Percentiles rank a stretch among this genome's conserved stretches.
Evolutionary conservation across 2,113 vertebrate species (phyloP).

Genomic region (Psittacula cyanocephala): DNA sequence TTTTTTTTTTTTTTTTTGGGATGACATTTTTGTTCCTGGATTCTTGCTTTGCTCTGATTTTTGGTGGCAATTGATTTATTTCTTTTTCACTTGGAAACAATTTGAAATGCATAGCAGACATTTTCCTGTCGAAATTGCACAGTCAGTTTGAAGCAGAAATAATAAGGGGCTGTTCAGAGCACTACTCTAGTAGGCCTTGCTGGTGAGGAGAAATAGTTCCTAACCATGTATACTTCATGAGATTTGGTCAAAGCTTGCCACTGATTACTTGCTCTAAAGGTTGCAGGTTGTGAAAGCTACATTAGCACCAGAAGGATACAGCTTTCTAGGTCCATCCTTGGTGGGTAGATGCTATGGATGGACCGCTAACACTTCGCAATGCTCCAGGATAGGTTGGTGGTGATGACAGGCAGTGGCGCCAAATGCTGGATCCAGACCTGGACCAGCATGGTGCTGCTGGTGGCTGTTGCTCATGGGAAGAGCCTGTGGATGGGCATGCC

Average conservation of each 20-base stretch:
- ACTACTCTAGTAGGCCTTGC: background rate
- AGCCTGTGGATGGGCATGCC: fast-evolving
- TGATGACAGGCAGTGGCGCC: background rate
- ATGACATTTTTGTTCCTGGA: background rate
- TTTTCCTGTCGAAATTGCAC: background rate
- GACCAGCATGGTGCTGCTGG: fast-evolving
- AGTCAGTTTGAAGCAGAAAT: background rate
- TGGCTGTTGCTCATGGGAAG: background rate
- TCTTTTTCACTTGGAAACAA: background rate
- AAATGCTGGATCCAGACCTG: background rate
- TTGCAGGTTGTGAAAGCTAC: background rate
- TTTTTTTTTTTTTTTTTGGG: background rate
- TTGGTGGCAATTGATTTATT: background rate
- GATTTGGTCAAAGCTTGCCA: background rate
- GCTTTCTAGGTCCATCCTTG: background rate
- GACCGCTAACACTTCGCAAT: background rate
- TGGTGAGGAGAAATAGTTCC: background rate
- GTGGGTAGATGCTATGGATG: background rate
- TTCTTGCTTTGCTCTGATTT: background rate
- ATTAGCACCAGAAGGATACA: background rate
- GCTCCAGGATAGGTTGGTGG: background rate
- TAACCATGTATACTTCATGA: background rate
- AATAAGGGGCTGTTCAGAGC: background rate
- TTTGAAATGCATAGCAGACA: background rate
- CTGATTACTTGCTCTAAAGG: background rate